phyloP scores from a whole-genome alignment of 2,113 vertebrate species.

The Todiramphus chloris region DNA sequence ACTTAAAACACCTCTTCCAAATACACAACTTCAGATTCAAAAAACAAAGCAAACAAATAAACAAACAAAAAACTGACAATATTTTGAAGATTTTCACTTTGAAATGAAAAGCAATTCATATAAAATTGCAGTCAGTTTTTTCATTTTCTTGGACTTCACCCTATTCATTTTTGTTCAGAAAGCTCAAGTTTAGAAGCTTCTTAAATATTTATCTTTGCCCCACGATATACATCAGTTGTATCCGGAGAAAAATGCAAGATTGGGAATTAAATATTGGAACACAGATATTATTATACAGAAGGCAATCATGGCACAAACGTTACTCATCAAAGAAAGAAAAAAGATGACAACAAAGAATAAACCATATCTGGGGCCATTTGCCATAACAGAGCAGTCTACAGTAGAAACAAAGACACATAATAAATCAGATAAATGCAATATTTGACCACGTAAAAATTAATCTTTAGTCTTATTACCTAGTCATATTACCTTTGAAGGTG shows the following conservation, averaged over 20 bases:
- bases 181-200: neutral
- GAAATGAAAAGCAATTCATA: neutral
- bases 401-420: neutral
- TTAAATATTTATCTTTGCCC: neutral
- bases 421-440: neutral
- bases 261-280: neutral
- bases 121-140: neutral
- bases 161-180: neutral
- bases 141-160: neutral
- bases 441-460: neutral
- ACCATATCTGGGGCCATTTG: neutral
- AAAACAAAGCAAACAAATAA: accelerated
- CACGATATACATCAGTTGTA: neutral
- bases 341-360: neutral
- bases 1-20: neutral
- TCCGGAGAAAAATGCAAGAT: neutral
- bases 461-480: neutral
- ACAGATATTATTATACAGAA: too few species aligned
- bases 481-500: neutral
- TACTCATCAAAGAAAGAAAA: neutral
- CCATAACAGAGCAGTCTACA: neutral
- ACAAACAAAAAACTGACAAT: neutral
- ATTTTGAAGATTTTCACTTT: neutral
- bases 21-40: neutral
- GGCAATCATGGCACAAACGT: neutral